Evolutionary conservation across 1,140 invertebrate species (phyloP).

Genomic region (Apocrypta bakeri): DNA sequence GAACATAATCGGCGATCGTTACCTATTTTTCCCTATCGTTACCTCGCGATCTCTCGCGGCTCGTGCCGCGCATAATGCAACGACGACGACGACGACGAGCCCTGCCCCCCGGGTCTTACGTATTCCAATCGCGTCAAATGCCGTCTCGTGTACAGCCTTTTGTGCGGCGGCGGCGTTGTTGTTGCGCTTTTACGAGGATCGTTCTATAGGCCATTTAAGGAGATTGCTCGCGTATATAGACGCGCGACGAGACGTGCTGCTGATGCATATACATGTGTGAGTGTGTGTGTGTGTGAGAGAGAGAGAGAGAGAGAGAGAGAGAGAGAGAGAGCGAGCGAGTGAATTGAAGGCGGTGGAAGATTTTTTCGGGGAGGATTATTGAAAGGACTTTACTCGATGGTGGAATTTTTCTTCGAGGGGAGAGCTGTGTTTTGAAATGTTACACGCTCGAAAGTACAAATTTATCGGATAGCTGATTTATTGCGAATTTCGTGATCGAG

Average conservation of each 20-base stretch:
- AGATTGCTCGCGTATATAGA: conserved; percentile 6
- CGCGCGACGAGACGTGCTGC: neutral
- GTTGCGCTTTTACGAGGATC: neutral
- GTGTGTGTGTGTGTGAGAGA: no score
- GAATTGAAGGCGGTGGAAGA: neutral
- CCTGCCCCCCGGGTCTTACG: neutral
- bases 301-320: no score
- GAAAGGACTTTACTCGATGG: neutral
- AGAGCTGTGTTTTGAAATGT: neutral
- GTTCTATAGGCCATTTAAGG: conserved; percentile 11
- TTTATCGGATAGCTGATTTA: neutral
- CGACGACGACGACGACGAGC: neutral
- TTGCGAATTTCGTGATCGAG: neutral
- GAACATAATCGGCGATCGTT: conserved; percentile 41
- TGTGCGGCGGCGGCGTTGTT: neutral
- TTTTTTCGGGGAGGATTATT: neutral
- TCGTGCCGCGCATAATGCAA: conserved; percentile 33
- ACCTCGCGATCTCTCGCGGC: conserved; percentile 27
- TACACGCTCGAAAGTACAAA: no score
- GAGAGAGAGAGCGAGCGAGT: no score
- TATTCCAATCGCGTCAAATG: conserved; percentile 38
- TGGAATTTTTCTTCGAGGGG: neutral
- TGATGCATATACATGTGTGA: neutral
- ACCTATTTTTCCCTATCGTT: conserved; percentile 33
- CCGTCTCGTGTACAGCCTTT: neutral